phyloP scores from a whole-genome alignment of 35 echinoderm and acorn worm genomes.

The Holothuria glaberrima region DNA sequence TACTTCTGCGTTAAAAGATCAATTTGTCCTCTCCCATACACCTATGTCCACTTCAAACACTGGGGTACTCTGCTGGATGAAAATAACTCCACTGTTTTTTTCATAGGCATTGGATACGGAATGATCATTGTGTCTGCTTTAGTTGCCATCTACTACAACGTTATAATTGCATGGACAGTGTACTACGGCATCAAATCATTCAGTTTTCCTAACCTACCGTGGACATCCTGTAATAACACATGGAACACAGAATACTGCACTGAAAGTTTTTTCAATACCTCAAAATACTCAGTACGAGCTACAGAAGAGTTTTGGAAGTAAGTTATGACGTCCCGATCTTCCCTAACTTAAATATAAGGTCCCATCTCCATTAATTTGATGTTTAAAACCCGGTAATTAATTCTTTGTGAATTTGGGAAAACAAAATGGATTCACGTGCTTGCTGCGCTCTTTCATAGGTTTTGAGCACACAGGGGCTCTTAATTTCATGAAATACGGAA shows the following conservation, averaged over 20 bases:
- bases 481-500: too few species aligned
- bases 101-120: slow-evolving; percentile 75
- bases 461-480: too few species aligned
- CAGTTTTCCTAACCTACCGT: slow-evolving; percentile 34
- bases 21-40: too few species aligned
- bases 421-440: too few species aligned
- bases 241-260: slow-evolving; percentile 64
- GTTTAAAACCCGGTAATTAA: too few species aligned
- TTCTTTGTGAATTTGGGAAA: too few species aligned
- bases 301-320: slow-evolving; percentile 47
- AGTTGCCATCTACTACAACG: slow-evolving; percentile 92
- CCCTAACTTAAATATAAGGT: too few species aligned
- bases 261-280: slow-evolving; percentile 9
- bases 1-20: too few species aligned
- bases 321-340: background rate
- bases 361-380: too few species aligned
- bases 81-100: background rate
- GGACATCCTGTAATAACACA: slow-evolving; percentile 56
- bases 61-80: too few species aligned
- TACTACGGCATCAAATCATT: slow-evolving; percentile 65
- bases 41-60: too few species aligned
- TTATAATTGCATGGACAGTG: slow-evolving; percentile 89
- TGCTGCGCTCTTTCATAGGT: too few species aligned
- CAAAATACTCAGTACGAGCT: background rate
- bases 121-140: slow-evolving; percentile 79